These are phyloP conservation scores for Hydraecia micacea DNA, from an alignment of 2,888 invertebrate species.

Conservation along the genomic window DNA sequence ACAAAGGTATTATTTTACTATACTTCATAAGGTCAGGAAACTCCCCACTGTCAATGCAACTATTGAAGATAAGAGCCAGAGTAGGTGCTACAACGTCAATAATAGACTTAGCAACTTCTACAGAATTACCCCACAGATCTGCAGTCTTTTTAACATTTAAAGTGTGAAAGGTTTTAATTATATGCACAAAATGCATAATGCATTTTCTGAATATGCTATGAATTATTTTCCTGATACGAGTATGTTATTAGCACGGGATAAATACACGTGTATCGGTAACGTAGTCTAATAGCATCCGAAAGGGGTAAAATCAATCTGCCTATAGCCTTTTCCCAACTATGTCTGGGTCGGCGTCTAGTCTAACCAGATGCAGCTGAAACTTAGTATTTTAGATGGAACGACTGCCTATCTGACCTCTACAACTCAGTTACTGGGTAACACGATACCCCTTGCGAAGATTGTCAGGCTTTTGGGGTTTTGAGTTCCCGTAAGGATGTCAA, in stretches of 20 bases:
- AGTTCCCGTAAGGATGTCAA: neutral
- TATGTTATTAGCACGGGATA: neutral
- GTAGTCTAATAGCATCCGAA: neutral
- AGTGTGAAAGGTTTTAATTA: no score
- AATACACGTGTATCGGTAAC: conserved; percentile 4
- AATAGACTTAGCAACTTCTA: no score
- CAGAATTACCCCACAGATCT: no score
- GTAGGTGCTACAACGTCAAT: no score
- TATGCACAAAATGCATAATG: conserved; percentile 13
- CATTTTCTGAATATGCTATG: neutral
- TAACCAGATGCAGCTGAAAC: neutral
- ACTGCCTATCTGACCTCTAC: no score
- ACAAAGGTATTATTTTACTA: no score
- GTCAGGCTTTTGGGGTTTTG: neutral
- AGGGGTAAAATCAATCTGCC: neutral
- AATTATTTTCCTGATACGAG: conserved; percentile 30
- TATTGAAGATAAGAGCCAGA: no score
- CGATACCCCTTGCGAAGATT: neutral
- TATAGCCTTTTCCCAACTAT: neutral
- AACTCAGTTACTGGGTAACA: neutral
- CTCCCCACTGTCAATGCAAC: no score
- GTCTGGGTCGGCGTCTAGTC: neutral
- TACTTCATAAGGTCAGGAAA: no score
- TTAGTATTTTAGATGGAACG: neutral
- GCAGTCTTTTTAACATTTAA: no score